phyloP scores from a whole-genome alignment of 1,140 invertebrate species.

The Diplogasteroides magnus region DNA sequence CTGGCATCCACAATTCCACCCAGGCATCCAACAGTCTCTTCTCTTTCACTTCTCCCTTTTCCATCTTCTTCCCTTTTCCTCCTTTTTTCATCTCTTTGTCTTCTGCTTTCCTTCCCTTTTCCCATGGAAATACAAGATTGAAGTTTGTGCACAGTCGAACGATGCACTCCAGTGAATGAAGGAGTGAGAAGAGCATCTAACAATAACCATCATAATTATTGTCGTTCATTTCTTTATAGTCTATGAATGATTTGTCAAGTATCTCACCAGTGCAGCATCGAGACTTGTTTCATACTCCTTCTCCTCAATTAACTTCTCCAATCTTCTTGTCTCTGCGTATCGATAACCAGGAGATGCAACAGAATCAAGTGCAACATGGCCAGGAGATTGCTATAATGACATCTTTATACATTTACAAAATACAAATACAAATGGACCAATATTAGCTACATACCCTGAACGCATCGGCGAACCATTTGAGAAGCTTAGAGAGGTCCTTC shows the following conservation, averaged over 20 bases:
- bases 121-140: background rate
- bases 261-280: background rate
- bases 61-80: slow-evolving; percentile 18
- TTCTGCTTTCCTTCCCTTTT: slow-evolving; percentile 16
- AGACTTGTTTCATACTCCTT: background rate
- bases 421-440: too few species aligned
- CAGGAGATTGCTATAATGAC: too few species aligned
- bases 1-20: slow-evolving; percentile 33
- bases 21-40: slow-evolving; percentile 18
- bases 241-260: background rate
- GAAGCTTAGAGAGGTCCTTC: slow-evolving; percentile 3
- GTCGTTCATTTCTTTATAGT: too few species aligned
- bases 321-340: background rate
- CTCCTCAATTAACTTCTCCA: background rate
- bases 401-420: too few species aligned
- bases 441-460: slow-evolving; percentile 1
- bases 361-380: too few species aligned
- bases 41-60: slow-evolving; percentile 18
- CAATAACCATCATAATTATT: background rate
- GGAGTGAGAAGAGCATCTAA: background rate
- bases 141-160: background rate
- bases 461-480: slow-evolving; percentile 14
- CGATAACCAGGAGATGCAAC: too few species aligned
- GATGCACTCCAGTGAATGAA: background rate
- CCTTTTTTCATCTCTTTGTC: slow-evolving; percentile 18